Conservation (phyloP, 1,140 invertebrate genomes). For the Camponotus vicinus region DNA sequence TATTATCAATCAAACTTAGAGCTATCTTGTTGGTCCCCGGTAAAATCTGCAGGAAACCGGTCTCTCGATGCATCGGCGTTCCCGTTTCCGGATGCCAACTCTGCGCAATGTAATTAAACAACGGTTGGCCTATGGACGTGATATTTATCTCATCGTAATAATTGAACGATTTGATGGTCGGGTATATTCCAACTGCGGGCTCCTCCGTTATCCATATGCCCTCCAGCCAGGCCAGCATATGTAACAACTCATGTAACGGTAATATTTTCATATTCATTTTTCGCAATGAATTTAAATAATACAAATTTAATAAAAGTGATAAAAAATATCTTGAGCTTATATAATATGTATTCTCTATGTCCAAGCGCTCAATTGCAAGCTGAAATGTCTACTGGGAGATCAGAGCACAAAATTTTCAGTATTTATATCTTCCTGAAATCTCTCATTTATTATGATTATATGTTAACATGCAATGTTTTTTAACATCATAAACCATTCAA, state of each 20-base stretch:
- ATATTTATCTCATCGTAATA: slow-evolving; percentile 89
- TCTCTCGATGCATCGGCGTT: slow-evolving; percentile 89
- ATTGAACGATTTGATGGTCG: slow-evolving; percentile 88
- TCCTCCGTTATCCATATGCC: slow-evolving; percentile 88
- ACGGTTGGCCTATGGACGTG: slow-evolving; percentile 88
- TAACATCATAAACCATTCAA: not conserved
- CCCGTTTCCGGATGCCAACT: slow-evolving; percentile 87
- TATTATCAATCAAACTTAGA: slow-evolving; percentile 89
- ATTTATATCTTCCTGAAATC: slow-evolving; percentile 11
- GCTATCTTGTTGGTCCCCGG: slow-evolving; percentile 87
- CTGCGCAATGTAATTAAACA: slow-evolving; percentile 87
- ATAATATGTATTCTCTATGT: not conserved
- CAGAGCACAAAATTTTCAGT: not conserved
- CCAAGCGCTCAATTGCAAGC: not conserved
- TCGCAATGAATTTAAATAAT: not conserved
- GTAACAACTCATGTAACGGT: slow-evolving; percentile 83
- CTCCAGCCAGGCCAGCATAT: slow-evolving; percentile 87
- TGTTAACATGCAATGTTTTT: not conserved
- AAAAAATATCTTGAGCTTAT: not conserved
- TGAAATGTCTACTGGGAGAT: not conserved
- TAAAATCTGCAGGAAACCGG: slow-evolving; percentile 89
- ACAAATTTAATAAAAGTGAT: not conserved
- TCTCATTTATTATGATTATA: not conserved
- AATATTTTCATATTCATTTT: slow-evolving; percentile 67
- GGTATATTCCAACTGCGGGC: slow-evolving; percentile 86